Conservation (phyloP, 1,140 invertebrate species). For the Drosophila albomicans region DNA sequence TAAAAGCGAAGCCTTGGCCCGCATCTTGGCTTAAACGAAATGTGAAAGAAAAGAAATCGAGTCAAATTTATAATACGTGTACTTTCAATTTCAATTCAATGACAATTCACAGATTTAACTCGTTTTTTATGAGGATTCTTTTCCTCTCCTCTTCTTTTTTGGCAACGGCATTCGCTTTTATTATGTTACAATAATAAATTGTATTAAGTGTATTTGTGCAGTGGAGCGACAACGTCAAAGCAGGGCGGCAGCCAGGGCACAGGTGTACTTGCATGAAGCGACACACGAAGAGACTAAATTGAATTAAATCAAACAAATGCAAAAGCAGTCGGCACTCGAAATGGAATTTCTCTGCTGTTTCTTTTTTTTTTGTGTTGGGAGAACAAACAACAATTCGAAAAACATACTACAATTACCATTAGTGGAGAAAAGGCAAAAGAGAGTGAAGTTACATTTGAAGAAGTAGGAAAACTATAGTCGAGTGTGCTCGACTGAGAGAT, state of each 20-base stretch:
- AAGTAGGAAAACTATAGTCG: too few species aligned
- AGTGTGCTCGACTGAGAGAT: too few species aligned
- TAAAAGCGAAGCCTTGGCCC: not conserved
- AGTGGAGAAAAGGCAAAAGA: not conserved
- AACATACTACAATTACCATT: not conserved
- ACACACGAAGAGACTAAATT: constrained; percentile 40
- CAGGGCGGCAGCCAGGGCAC: constrained; percentile 21
- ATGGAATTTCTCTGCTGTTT: constrained; percentile 22
- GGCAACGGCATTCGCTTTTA: constrained; percentile 39
- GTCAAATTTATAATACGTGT: constrained; percentile 53
- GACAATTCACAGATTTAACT: constrained; percentile 68
- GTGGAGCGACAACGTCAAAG: constrained; percentile 9
- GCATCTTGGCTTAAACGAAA: not conserved
- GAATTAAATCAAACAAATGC: constrained; percentile 54
- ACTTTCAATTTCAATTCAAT: constrained; percentile 60
- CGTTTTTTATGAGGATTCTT: constrained; percentile 46
- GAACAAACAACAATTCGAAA: not conserved
- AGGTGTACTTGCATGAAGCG: constrained; percentile 52
- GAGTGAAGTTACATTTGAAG: not conserved
- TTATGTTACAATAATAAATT: constrained; percentile 70
- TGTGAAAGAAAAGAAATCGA: constrained; percentile 29
- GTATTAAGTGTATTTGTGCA: constrained; percentile 59
- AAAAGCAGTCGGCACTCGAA: constrained; percentile 27
- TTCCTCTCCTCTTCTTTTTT: not conserved
- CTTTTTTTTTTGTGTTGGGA: not conserved